Percentiles rank a stretch among this genome's conserved stretches.
These are phyloP conservation scores for Criorhina ranunculi DNA, from an alignment of 2,888 invertebrate species.

Conservation along the genomic window DNA sequence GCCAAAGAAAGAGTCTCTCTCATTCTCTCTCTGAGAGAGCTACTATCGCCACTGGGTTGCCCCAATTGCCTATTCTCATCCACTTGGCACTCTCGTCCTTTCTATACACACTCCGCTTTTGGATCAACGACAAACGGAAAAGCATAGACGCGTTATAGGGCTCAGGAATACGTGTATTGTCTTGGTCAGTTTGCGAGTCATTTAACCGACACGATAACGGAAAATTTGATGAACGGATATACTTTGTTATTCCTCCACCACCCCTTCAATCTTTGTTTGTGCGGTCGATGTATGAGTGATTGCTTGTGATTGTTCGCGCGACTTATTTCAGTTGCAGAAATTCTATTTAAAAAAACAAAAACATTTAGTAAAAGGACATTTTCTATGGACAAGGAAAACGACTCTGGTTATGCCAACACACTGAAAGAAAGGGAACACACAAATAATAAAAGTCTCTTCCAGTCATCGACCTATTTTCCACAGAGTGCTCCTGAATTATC, in stretches of 20 bases:
- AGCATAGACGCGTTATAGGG: constrained; percentile 58
- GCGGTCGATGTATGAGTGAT: constrained; percentile 61
- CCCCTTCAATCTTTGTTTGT: constrained; percentile 2
- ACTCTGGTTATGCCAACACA: constrained; percentile 30
- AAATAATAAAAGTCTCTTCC: constrained; percentile 30
- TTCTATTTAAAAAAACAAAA: neutral
- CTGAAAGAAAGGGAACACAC: constrained; percentile 13
- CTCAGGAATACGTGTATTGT: constrained; percentile 66
- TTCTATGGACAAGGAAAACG: no score
- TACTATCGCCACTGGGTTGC: constrained; percentile 5
- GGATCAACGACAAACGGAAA: constrained; percentile 36
- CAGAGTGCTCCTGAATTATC: constrained; percentile 41
- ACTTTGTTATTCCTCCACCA: constrained; percentile 34
- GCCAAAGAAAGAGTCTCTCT: no score
- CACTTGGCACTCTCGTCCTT: constrained; percentile 67
- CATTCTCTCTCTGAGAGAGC: constrained; percentile 54
- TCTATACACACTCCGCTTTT: constrained; percentile 37
- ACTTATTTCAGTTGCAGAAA: constrained; percentile 5
- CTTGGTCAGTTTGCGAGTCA: constrained; percentile 75
- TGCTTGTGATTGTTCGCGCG: constrained; percentile 35
- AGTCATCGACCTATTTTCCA: constrained; percentile 54
- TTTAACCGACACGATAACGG: constrained; percentile 70
- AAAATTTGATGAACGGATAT: constrained; percentile 63
- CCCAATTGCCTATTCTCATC: constrained; percentile 68
- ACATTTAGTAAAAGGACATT: constrained; percentile 14